Base-by-base conservation (phyloP, 2,888 invertebrate genomes). In the Lycocerus yunnanus region DNA sequence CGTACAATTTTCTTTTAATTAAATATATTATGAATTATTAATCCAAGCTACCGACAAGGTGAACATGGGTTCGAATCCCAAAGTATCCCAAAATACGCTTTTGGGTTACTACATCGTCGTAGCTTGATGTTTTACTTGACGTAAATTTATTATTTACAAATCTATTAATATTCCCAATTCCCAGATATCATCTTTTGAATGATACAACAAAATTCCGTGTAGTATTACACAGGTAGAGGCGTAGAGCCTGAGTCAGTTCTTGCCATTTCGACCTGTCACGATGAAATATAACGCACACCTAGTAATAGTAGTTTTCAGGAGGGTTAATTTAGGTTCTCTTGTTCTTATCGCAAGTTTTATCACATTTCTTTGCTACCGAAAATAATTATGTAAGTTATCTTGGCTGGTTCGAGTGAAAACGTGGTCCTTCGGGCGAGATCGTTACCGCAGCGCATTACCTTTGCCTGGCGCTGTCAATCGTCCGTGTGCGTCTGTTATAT, bases 401-500 rank as follows among this genome's bases (percentile, higher is more conserved):
- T 43, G 43, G 43, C 8, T 58, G 16, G 27, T 58, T 72, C 72
- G 72, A 13, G 11, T 8, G 6, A 11, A 15, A 13, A 61, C 75
- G 72, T 14, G 11, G n/a, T 13, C 43, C 13, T 72, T 69, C 75
- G 75, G 67, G 1, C 24, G 20, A 10, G 69, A 75, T 75, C 75
- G 75, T 69, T 75, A 72, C 75, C 75, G 75, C 75, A 75, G 72
- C 72, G 75, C 69, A 69, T 63, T 75, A 75, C 75, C 75, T 75
- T 71, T 66, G 69, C 60, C 72, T 75, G 69, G 75, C 72, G 75
- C 75, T 71, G 72, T 60, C 75, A 75, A 75, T 72, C 69, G 75
- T 75, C 69, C 69, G 75, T 69, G 72, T 72, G 66, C 75, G 75
- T 69, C 69, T 63, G 61, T 16, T 63, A 63, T 63, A 63, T 63